phyloP scores from a whole-genome alignment of 2,888 invertebrate species.

The Conus canariensis region DNA sequence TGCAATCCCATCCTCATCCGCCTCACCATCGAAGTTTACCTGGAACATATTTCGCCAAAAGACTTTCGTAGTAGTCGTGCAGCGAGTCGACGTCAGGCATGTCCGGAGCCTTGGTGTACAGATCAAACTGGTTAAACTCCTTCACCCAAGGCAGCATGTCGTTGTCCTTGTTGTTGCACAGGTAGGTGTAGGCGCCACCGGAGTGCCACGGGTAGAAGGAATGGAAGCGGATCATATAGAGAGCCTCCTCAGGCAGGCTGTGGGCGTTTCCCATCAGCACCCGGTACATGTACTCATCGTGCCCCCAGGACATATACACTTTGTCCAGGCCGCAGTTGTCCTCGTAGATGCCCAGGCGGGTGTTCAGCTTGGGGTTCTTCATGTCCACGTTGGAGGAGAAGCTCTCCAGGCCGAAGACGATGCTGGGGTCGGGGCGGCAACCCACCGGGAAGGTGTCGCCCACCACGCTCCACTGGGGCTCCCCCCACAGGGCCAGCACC shows the following conservation, averaged over 20 bases:
- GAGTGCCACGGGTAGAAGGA: slow-evolving; percentile 99
- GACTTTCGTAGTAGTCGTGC: slow-evolving; percentile 93
- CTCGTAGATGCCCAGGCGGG: slow-evolving; percentile 90
- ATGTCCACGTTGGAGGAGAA: slow-evolving; percentile 91
- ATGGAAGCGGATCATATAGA: slow-evolving; percentile 95
- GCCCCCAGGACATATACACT: slow-evolving; percentile 96
- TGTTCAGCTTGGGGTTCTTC: slow-evolving; percentile 82
- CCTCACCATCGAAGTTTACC: slow-evolving; percentile 69
- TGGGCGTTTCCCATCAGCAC: slow-evolving; percentile 86
- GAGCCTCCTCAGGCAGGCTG: slow-evolving; percentile 89
- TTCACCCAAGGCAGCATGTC: slow-evolving; percentile 89
- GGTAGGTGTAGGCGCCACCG: slow-evolving; percentile 88
- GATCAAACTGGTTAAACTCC: slow-evolving; percentile 95
- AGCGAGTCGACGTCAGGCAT: slow-evolving; percentile 91
- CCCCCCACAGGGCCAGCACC: slow-evolving; percentile 75
- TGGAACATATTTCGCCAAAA: slow-evolving; percentile 96
- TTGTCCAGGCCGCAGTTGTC: slow-evolving; percentile 93
- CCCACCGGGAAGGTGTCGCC: slow-evolving; percentile 98
- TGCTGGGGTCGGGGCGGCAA: slow-evolving; percentile 89
- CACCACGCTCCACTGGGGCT: slow-evolving; percentile 90
- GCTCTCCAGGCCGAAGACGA: slow-evolving; percentile 90
- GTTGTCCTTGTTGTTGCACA: slow-evolving; percentile 87
- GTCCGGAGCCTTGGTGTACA: slow-evolving; percentile 91
- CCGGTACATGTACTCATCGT: slow-evolving; percentile 84
- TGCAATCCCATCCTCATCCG: too few species aligned